A percentile compares a stretch with the other conserved stretches of the same genome.
These are phyloP conservation scores for Terrapene triunguis DNA, from an alignment of 2,113 vertebrate genomes.

Conservation along the genomic window DNA sequence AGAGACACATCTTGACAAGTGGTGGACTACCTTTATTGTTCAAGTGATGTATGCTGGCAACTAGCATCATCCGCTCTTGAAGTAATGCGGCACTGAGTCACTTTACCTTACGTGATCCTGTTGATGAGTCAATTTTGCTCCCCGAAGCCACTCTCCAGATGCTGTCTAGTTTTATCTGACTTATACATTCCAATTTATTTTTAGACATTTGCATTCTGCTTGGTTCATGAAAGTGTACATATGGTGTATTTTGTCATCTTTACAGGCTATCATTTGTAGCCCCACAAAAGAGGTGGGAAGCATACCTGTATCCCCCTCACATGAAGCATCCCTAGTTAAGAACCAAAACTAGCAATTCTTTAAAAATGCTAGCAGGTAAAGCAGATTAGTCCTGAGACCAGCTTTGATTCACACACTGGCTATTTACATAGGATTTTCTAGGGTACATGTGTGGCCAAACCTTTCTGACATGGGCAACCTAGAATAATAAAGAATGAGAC, in stretches of 20 bases:
- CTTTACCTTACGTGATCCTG: fast-evolving
- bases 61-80: not conserved
- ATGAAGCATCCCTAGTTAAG: not conserved
- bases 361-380: not conserved
- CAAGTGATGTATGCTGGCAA: slow-evolving; percentile 12
- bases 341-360: not conserved
- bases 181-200: not conserved
- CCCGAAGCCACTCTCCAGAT: not conserved
- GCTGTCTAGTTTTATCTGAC: not conserved
- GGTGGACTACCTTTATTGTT: not conserved
- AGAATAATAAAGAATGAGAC: not conserved
- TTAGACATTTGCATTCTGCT: not conserved
- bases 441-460: not conserved
- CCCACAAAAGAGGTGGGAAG: not conserved
- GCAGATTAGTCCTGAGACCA: not conserved
- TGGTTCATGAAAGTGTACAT: not conserved
- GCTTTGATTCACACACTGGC: not conserved
- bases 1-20: slow-evolving; percentile 21
- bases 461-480: not conserved
- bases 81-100: slow-evolving; percentile 3
- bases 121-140: slow-evolving; percentile 5
- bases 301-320: not conserved
- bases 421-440: not conserved
- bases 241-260: not conserved
- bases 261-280: not conserved